phyloP scores from a whole-genome alignment of 1,140 invertebrate genomes.

The Macrosteles quadrilineatus region DNA sequence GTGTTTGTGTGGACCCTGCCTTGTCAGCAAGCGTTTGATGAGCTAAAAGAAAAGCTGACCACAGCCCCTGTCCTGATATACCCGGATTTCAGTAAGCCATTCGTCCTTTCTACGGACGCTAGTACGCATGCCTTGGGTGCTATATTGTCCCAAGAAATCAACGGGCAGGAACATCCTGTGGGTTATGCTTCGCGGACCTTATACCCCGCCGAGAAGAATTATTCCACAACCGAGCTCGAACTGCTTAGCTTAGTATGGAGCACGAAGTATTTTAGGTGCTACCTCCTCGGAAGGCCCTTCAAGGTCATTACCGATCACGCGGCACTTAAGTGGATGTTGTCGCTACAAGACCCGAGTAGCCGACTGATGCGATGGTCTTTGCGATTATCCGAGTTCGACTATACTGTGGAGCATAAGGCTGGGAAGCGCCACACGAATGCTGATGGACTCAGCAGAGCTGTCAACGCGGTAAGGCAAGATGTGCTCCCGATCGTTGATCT shows the following conservation, averaged over 20 bases:
- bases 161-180: too few relatives aligned
- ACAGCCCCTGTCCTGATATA: neutral
- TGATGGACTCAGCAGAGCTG: neutral
- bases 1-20: neutral
- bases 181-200: conserved; percentile 49
- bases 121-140: conserved; percentile 38
- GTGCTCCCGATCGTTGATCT: neutral
- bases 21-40: neutral
- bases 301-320: neutral
- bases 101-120: neutral
- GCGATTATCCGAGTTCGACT: neutral
- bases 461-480: neutral
- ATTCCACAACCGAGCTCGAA: conserved; percentile 51
- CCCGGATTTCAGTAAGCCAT: conserved; percentile 14
- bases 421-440: neutral
- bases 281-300: neutral
- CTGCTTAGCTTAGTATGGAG: conserved; percentile 50
- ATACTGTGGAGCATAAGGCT: neutral
- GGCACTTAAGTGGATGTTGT: neutral
- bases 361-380: neutral
- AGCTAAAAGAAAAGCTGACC: neutral
- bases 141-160: conserved; percentile 47
- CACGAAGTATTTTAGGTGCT: too few relatives aligned
- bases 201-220: too few relatives aligned
- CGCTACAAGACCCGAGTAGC: neutral